These are phyloP conservation scores for Ceriagrion tenellum DNA, from an alignment of 2,888 invertebrate species.

Conservation along the genomic window DNA sequence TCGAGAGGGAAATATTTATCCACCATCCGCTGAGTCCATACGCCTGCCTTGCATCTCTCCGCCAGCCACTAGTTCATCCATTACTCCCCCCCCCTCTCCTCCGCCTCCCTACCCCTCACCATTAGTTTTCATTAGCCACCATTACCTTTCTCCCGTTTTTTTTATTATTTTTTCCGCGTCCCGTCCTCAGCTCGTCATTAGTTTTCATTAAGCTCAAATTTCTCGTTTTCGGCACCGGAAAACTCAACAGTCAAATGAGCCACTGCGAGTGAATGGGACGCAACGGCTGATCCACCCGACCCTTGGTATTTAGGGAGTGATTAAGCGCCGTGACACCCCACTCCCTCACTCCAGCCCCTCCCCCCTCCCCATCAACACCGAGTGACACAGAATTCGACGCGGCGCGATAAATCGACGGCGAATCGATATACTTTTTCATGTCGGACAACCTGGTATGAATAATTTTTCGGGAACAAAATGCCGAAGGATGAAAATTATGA, in stretches of 20 bases:
- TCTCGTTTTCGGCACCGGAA: neutral
- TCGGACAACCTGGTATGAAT: too few species aligned
- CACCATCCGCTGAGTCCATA: neutral
- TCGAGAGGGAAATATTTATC: neutral
- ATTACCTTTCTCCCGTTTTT: neutral
- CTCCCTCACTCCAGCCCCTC: too few species aligned
- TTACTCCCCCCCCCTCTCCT: neutral
- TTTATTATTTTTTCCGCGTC: neutral
- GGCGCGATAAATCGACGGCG: too few species aligned
- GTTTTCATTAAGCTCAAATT: slow-evolving; percentile 9
- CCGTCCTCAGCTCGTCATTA: neutral
- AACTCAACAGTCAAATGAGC: slow-evolving; percentile 4
- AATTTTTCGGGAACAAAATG: too few species aligned
- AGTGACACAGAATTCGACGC: too few species aligned
- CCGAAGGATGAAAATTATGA: too few species aligned
- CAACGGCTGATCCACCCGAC: neutral
- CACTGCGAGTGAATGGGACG: neutral
- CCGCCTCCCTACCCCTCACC: neutral
- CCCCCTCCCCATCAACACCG: too few species aligned
- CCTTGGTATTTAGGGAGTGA: neutral
- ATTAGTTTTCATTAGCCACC: neutral
- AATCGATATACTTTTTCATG: too few species aligned
- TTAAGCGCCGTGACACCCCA: neutral
- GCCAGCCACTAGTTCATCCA: neutral
- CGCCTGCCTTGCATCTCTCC: neutral